Percentiles rank a stretch among this genome's conserved stretches.
Conservation (phyloP, 2,797 vertebrate species). For the Syndactyla subalaris region DNA sequence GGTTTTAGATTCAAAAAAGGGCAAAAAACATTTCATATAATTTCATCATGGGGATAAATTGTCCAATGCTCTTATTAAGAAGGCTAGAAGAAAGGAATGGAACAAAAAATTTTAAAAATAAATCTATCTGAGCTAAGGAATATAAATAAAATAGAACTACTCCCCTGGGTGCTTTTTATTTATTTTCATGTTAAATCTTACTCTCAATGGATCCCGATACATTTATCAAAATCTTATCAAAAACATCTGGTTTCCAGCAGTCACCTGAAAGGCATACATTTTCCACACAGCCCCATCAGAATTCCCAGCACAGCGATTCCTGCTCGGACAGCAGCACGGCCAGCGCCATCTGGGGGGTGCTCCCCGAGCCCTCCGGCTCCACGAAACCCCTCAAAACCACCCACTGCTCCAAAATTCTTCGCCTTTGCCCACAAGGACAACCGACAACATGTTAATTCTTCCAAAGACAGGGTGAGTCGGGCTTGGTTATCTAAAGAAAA, state of each 20-base stretch:
- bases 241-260: conserved; percentile 35
- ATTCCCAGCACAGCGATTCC: neutral
- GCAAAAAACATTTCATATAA: conserved; percentile 61
- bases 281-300: neutral
- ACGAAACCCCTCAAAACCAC: neutral
- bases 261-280: neutral
- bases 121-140: neutral
- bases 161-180: conserved; percentile 27
- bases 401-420: accelerated
- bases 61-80: conserved; percentile 34
- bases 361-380: neutral
- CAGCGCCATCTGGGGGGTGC: conserved; percentile 65
- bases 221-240: conserved; percentile 57
- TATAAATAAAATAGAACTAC: conserved; percentile 61
- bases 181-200: conserved; percentile 52
- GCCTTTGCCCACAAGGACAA: accelerated
- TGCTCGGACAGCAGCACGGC: neutral
- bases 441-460: accelerated
- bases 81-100: neutral
- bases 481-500: accelerated
- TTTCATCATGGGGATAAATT: conserved; percentile 50
- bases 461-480: accelerated
- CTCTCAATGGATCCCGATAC: neutral
- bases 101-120: conserved; percentile 11
- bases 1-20: conserved; percentile 65